Evolutionary conservation across 2,797 vertebrate genomes (phyloP).

Genomic region (Hylomyscus alleni): DNA sequence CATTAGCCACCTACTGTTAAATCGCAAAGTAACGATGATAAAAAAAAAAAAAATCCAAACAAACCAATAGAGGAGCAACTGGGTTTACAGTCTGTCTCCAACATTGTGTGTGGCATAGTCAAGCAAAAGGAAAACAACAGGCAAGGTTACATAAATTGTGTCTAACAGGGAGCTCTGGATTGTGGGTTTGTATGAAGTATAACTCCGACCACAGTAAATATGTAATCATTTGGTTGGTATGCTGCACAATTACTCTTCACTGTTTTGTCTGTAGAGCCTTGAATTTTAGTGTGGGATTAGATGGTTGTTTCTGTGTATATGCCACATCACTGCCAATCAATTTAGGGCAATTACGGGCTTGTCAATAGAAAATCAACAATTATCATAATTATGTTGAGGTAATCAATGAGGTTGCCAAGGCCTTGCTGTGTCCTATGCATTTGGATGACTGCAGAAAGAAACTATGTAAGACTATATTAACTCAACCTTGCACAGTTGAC

Average conservation of each 20-base stretch:
- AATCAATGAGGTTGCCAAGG: constrained; percentile 52
- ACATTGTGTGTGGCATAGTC: constrained; percentile 75
- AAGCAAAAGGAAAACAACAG: constrained; percentile 77
- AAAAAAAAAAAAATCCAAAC: constrained; percentile 86
- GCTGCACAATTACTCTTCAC: constrained; percentile 31
- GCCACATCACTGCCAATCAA: constrained; percentile 29
- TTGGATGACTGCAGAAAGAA: constrained; percentile 20
- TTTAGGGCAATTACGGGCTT: constrained; percentile 53
- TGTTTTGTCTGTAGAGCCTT: not conserved
- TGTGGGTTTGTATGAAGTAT: not conserved
- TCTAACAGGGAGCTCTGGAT: constrained; percentile 71
- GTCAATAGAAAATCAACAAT: constrained; percentile 62
- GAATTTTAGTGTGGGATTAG: constrained; percentile 54
- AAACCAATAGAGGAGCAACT: constrained; percentile 87
- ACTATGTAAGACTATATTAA: not conserved
- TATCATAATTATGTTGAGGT: constrained; percentile 56
- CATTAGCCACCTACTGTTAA: constrained; percentile 92
- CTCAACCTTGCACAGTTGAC: not conserved
- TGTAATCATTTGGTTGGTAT: constrained; percentile 38
- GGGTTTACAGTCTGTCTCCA: constrained; percentile 86
- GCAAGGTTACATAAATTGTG: constrained; percentile 75
- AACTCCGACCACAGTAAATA: not conserved
- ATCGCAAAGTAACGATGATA: constrained; percentile 88
- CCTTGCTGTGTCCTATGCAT: not conserved
- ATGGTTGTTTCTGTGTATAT: constrained; percentile 51